These are phyloP conservation scores for Nebria salina DNA, from an alignment of 2,888 invertebrate species.

Conservation along the genomic window DNA sequence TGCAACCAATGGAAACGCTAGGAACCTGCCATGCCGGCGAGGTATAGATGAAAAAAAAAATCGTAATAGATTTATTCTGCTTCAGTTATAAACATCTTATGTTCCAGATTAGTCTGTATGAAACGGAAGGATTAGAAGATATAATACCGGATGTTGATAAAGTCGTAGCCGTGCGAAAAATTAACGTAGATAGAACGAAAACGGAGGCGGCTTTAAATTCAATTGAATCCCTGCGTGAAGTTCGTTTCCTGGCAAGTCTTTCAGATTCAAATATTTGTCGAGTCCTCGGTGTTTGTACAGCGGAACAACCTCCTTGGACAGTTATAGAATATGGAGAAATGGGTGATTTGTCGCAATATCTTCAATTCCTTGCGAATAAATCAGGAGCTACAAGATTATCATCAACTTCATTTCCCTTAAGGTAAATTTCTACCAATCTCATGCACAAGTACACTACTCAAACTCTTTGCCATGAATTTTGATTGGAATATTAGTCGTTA, in stretches of 20 bases:
- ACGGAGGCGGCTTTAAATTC: constrained; percentile 58
- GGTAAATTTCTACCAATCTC: constrained; percentile 24
- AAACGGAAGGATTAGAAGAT: constrained; percentile 65
- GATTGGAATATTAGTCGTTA: not conserved
- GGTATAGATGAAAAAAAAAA: constrained; percentile 56
- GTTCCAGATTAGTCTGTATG: constrained; percentile 67
- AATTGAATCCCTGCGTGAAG: constrained; percentile 69
- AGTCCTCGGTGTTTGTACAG: constrained; percentile 69
- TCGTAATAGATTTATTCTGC: constrained; percentile 19
- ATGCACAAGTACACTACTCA: not conserved
- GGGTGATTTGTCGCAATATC: constrained; percentile 78
- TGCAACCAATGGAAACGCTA: constrained; percentile 67
- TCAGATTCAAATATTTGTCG: constrained; percentile 74
- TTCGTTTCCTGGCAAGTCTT: constrained; percentile 74
- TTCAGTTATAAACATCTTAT: constrained; percentile 5
- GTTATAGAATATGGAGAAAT: constrained; percentile 79
- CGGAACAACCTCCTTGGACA: constrained; percentile 72
- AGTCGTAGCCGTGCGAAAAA: constrained; percentile 67
- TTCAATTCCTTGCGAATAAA: constrained; percentile 63
- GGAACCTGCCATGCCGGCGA: constrained; percentile 69
- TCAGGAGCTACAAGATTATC: constrained; percentile 56
- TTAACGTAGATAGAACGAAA: constrained; percentile 61
- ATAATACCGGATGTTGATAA: constrained; percentile 63
- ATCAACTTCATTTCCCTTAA: constrained; percentile 38
- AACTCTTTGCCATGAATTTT: not conserved